phyloP scores from a whole-genome alignment of 2,797 vertebrate genomes.

The Sebastes nivosus region DNA sequence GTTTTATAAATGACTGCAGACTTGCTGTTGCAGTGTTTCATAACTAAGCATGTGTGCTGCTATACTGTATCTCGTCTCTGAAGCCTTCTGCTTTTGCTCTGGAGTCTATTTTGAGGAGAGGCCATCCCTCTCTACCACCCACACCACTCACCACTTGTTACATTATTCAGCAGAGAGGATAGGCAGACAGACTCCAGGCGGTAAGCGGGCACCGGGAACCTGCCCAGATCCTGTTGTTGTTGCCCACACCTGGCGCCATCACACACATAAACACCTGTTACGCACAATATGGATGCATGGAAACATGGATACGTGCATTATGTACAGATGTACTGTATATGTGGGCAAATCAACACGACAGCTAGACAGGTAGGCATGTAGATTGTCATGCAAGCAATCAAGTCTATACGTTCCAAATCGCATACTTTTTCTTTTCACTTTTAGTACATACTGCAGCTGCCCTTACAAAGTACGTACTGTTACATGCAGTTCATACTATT shows the following conservation, averaged over 20 bases:
- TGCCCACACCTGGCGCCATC: not conserved
- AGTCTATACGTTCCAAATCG: not conserved
- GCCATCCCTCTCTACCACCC: constrained; percentile 64
- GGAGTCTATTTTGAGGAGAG: constrained; percentile 74
- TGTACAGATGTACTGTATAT: not conserved
- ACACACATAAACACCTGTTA: not conserved
- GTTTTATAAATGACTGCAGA: not conserved
- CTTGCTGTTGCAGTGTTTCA: not conserved
- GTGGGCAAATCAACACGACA: not conserved
- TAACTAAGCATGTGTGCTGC: constrained; percentile 17
- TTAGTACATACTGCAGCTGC: too few relatives aligned
- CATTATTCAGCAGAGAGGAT: constrained; percentile 73
- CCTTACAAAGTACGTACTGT: too few relatives aligned
- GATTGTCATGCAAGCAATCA: not conserved
- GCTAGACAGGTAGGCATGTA: too few relatives aligned
- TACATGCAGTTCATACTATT: too few relatives aligned
- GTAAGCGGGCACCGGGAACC: constrained; percentile 7
- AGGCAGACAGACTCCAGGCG: constrained; percentile 44
- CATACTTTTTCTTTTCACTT: too few relatives aligned
- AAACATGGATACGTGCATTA: not conserved
- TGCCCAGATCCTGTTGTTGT: constrained; percentile 4
- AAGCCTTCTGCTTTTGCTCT: constrained; percentile 39
- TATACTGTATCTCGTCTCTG: not conserved
- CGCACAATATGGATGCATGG: not conserved
- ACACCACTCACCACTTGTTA: constrained; percentile 65